phyloP scores from a whole-genome alignment of 2,888 invertebrate species.

The Gnatocerus cornutus region DNA sequence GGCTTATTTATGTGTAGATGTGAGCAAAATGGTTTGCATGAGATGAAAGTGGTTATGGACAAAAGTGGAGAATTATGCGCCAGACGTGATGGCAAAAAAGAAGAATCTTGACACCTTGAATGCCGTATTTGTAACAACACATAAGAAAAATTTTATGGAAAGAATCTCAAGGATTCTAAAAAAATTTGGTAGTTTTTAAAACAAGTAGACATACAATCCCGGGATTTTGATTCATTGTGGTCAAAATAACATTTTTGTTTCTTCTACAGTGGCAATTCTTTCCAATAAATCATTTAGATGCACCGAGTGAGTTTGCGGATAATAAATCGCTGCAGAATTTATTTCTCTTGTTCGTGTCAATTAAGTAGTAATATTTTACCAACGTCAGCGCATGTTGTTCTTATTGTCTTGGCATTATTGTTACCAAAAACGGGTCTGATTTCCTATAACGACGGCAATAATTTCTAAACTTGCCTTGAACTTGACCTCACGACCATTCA shows the following conservation, averaged over 20 bases:
- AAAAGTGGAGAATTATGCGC: no score
- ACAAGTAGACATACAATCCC: conserved; percentile 24
- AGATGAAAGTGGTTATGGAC: background rate
- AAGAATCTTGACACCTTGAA: no score
- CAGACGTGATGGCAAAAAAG: no score
- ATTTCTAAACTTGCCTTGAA: conserved; percentile 31
- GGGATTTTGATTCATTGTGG: conserved; percentile 37
- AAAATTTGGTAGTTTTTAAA: no score
- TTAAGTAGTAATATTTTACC: conserved; percentile 49
- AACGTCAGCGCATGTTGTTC: conserved; percentile 19
- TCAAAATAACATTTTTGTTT: conserved; percentile 32
- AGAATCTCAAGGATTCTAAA: no score
- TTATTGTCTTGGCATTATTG: conserved; percentile 33
- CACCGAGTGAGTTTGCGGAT: conserved; percentile 40
- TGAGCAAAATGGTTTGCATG: conserved; percentile 1
- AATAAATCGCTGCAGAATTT: conserved; percentile 47
- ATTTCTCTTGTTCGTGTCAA: conserved; percentile 51
- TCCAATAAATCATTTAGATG: conserved; percentile 47
- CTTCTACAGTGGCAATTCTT: conserved; percentile 31
- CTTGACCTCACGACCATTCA: conserved; percentile 21
- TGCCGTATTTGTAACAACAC: no score
- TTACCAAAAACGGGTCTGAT: conserved; percentile 25
- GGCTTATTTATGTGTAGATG: conserved; percentile 22
- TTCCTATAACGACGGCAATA: conserved; percentile 19
- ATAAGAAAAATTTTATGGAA: no score